Evolutionary conservation across 2,113 vertebrate species (phyloP), one percentile per base, ranked within the genome.

Genomic region (Glaucomys volans): DNA sequence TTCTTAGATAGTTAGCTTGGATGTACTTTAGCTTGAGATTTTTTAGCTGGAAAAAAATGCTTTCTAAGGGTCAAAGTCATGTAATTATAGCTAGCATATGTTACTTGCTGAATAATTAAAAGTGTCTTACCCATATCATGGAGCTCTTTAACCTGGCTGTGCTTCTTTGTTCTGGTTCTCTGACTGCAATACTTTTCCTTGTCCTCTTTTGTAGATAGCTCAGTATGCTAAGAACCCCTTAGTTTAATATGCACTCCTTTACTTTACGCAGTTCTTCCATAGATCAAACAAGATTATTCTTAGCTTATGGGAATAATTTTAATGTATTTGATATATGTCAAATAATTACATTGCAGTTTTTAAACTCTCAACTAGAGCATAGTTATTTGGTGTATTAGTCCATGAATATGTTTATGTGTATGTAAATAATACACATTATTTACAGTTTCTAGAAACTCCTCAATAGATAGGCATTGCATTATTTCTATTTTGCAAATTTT

Each of bases 361-460:
- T 0, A 84, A 82, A 85, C 87, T 94, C 40, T 54, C 85, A 0
- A 7, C 91, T 54, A 20, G 3, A 95, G 35, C 62, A 59, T 92
- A 35, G 80, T 87, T 93, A 4, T 90, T 97, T 94, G 76, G 9
- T 26, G 7, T 37, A 13, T 17, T 2, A 52, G n/a, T 76, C 28
- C 20, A 76, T 67, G 0, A 57, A 17, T 81, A 14, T 85, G 8
- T 81, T 18, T 67, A 8, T 76, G 11, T 57, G 0, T 79, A 13
- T 88, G 4, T 86, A 47, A 76, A 42, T 76, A 37, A 71, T 42
- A 9, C n/a, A n/a, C n/a, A n/a, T n/a, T n/a, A n/a, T n/a, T n/a
- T n/a, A n/a, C n/a, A n/a, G n/a, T 95, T 80, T 97, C 93, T 95
- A 85, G 94, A 94, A 82, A 74, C 50, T 95, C 20, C 26, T 80